phyloP scores from a whole-genome alignment of 2,113 vertebrate genomes.

The Tenebrosternarchus preto region DNA sequence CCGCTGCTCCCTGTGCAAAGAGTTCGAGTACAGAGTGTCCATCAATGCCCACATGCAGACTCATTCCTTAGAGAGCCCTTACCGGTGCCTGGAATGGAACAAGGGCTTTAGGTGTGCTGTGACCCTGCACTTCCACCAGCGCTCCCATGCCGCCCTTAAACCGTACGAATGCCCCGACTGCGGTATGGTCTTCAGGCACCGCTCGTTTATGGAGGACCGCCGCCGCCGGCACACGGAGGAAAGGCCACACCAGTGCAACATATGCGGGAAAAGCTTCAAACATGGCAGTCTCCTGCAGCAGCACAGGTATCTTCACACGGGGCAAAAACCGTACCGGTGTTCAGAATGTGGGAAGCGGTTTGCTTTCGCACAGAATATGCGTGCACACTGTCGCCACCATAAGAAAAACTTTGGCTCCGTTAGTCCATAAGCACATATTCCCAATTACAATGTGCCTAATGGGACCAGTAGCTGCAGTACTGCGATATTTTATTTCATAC shows the following conservation, averaged over 20 bases:
- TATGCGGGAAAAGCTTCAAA: constrained; percentile 81
- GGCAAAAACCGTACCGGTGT: constrained; percentile 77
- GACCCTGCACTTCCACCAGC: constrained; percentile 76
- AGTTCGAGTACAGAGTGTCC: constrained; percentile 72
- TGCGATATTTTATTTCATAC: too few relatives aligned
- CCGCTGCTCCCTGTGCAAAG: constrained; percentile 71
- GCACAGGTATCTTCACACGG: constrained; percentile 82
- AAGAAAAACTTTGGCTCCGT: constrained; percentile 54
- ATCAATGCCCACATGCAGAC: constrained; percentile 74
- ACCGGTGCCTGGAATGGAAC: constrained; percentile 81
- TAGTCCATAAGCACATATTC: constrained; percentile 37
- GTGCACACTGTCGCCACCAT: constrained; percentile 75
- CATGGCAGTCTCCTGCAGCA: constrained; percentile 82
- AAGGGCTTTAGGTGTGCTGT: constrained; percentile 77
- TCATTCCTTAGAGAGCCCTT: constrained; percentile 72
- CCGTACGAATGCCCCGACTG: constrained; percentile 83
- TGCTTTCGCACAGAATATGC: constrained; percentile 78
- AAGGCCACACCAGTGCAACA: constrained; percentile 71
- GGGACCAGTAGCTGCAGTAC: too few relatives aligned
- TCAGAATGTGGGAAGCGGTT: constrained; percentile 71
- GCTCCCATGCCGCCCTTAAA: constrained; percentile 81
- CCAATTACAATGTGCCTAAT: constrained; percentile 43
- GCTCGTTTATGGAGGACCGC: constrained; percentile 84
- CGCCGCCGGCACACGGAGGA: constrained; percentile 78
- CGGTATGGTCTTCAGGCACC: constrained; percentile 84